These are phyloP conservation scores for Gymnorhina tibicen DNA, from an alignment of 2,113 vertebrate species.

Conservation along the genomic window DNA sequence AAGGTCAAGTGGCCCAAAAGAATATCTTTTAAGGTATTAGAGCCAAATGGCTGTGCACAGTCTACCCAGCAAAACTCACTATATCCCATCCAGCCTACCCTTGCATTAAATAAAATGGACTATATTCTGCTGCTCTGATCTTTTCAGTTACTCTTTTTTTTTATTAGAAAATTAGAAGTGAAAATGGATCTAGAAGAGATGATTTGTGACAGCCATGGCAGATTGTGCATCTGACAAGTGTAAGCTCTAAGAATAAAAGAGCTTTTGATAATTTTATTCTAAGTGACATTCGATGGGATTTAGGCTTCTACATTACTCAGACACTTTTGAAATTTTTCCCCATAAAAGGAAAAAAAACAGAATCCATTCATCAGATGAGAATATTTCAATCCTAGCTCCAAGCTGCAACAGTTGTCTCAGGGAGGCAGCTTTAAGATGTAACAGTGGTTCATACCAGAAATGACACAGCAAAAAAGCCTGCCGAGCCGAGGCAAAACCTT, in stretches of 20 bases:
- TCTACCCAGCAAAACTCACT: not conserved
- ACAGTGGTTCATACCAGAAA: not conserved
- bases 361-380: slow-evolving; percentile 42
- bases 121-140: not conserved
- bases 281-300: slow-evolving; percentile 33
- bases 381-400: slow-evolving; percentile 1
- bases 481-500: not conserved
- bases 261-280: slow-evolving; percentile 56
- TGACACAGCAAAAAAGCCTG: slow-evolving; percentile 25
- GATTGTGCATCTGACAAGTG: slow-evolving; percentile 52
- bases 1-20: slow-evolving; percentile 58
- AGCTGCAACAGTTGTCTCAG: not conserved
- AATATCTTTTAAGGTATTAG: not conserved
- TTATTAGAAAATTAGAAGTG: slow-evolving; percentile 43
- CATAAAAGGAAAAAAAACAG: not conserved
- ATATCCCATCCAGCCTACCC: not conserved
- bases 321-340: slow-evolving; percentile 25
- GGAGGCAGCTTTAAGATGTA: not conserved
- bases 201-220: slow-evolving; percentile 50
- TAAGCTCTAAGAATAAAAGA: slow-evolving; percentile 58
- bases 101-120: not conserved
- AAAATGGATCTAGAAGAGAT: slow-evolving; percentile 47
- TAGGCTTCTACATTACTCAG: slow-evolving; percentile 24
- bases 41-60: not conserved
- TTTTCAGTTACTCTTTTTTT: not conserved